phyloP scores from a whole-genome alignment of 1,140 invertebrate species.

The Pseudomyrmex gracilis region DNA sequence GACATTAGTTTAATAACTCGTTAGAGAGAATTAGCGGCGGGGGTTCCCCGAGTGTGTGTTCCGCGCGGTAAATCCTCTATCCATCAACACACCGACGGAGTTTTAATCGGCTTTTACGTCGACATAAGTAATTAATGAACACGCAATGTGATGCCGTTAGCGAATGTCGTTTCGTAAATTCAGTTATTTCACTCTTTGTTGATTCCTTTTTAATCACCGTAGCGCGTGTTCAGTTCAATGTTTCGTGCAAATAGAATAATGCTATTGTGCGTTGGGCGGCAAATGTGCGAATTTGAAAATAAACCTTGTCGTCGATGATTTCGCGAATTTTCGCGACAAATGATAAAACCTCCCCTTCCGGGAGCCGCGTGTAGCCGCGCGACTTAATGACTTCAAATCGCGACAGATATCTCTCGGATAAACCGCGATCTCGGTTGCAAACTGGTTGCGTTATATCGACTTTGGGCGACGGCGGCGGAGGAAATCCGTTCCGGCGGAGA shows the following conservation, averaged over 20 bases:
- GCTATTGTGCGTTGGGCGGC: too few relatives aligned
- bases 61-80: slow-evolving; percentile 48
- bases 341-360: too few relatives aligned
- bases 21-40: slow-evolving; percentile 34
- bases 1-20: slow-evolving; percentile 78
- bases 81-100: slow-evolving; percentile 29
- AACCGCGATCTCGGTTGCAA: slow-evolving; percentile 29
- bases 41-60: not conserved
- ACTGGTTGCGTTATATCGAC: slow-evolving; percentile 50
- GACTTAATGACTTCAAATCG: slow-evolving; percentile 58
- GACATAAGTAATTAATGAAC: slow-evolving; percentile 44
- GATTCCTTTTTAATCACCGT: not conserved
- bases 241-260: too few relatives aligned
- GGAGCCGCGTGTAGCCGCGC: too few relatives aligned
- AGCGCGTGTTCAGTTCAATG: too few relatives aligned
- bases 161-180: not conserved
- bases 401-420: slow-evolving; percentile 8
- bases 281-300: too few relatives aligned
- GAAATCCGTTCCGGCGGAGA: slow-evolving; percentile 69
- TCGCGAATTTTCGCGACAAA: too few relatives aligned
- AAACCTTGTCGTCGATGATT: too few relatives aligned
- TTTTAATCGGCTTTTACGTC: slow-evolving; percentile 48
- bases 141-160: not conserved
- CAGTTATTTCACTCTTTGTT: not conserved
- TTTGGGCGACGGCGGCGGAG: slow-evolving; percentile 54